Evolutionary conservation across 2,888 invertebrate species (phyloP).

Genomic region (Myathropa florea): DNA sequence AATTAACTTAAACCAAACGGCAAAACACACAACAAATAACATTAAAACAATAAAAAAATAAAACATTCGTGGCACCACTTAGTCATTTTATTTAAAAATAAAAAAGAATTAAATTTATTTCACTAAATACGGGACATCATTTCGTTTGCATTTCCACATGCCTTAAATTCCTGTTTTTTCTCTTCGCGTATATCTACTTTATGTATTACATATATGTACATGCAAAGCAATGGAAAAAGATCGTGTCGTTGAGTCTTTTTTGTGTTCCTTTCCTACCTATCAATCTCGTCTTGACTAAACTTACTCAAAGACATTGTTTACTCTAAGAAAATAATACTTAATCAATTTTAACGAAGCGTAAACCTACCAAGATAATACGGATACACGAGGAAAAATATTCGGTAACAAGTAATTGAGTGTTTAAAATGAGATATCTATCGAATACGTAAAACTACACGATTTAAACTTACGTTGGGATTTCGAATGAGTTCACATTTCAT

Average conservation of each 20-base stretch:
- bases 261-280: neutral
- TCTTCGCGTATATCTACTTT: neutral
- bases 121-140: slow-evolving; percentile 21
- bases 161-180: slow-evolving; percentile 31
- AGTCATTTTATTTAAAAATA: slow-evolving; percentile 64
- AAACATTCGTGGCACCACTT: slow-evolving; percentile 68
- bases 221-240: slow-evolving; percentile 33
- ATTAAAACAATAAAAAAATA: slow-evolving; percentile 30
- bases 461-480: slow-evolving; percentile 51
- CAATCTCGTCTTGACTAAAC: slow-evolving; percentile 46
- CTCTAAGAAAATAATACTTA: slow-evolving; percentile 47
- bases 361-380: neutral
- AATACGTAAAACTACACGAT: neutral
- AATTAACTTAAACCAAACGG: neutral
- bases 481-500: neutral
- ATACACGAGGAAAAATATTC: neutral
- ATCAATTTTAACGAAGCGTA: slow-evolving; percentile 12
- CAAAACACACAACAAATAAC: neutral
- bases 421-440: slow-evolving; percentile 42
- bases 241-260: slow-evolving; percentile 3
- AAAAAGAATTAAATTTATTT: slow-evolving; percentile 38
- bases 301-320: slow-evolving; percentile 15
- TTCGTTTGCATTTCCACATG: slow-evolving; percentile 1
- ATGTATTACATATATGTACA: slow-evolving; percentile 23
- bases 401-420: too few relatives aligned